Evolutionary conservation across 2,113 vertebrate genomes (phyloP), one percentile per base, ranked within the genome.

Genomic region (Charina bottae): DNA sequence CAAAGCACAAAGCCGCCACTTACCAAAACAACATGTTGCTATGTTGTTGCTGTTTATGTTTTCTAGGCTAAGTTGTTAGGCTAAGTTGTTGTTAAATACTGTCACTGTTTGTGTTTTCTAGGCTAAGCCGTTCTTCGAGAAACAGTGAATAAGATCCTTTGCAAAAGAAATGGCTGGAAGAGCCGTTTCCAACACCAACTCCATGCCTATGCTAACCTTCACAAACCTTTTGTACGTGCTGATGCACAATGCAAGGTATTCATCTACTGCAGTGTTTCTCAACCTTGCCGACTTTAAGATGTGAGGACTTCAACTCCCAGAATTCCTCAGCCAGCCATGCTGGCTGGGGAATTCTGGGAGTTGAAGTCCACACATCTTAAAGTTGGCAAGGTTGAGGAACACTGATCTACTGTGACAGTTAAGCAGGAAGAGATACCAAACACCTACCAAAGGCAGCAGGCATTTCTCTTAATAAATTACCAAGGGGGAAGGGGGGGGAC

Each of bases 401-500:
- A 42, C 42, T 42, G 42, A 3, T 42, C 42, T 42, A 42, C 42
- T 42, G 42, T 42, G 42, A 98, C 97, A 98, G 98, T 96, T 91
- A 95, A 96, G 96, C 95, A 95, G 96, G 97, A 97, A 96, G 94
- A 95, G 95, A 96, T 97, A 98, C 97, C 98, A 98, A 97, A 98
- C 19, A 96, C 94, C 93, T 46, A 93, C 96, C 94, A 96, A 97
- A 94, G 91, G 93, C 87, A 97, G 97, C 96, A 97, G 98, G 97
- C 96, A 93, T 97, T 98, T 93, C 96, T 97, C 98, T 98, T 98
- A 98, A 98, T 98, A 98, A 98, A 98, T 96, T 97, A 97, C 96
- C 97, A 98, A 93, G 11, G 96, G 19, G 17, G 42, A 26, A 33
- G 15, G 28, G 85, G 89, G 93, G 93, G 95, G 95, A 92, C 96